These are phyloP conservation scores for Ammodytes dubius DNA, from an alignment of 2,113 vertebrate genomes.

Conservation along the genomic window DNA sequence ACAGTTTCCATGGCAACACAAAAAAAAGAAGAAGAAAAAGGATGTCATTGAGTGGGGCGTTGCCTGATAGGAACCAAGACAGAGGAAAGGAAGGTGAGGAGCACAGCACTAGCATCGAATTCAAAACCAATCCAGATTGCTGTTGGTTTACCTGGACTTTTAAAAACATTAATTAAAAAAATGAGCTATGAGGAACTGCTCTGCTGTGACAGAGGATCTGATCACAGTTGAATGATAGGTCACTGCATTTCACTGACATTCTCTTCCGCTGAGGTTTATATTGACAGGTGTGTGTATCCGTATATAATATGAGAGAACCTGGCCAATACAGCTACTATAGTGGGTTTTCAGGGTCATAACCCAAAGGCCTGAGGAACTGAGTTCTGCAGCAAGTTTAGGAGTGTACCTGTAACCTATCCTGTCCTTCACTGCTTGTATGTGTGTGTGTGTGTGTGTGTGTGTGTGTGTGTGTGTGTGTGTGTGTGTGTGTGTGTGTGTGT, in stretches of 20 bases:
- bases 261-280: constrained; percentile 4
- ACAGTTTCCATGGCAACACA: constrained; percentile 82
- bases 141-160: constrained; percentile 23
- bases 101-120: background rate
- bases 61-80: constrained; percentile 47
- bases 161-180: constrained; percentile 40
- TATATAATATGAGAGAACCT: background rate
- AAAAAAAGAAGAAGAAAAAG: constrained; percentile 26
- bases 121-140: constrained; percentile 6
- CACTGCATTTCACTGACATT: constrained; percentile 29
- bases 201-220: constrained; percentile 34
- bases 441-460: background rate
- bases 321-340: background rate
- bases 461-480: constrained; percentile 6
- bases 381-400: constrained; percentile 39
- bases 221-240: constrained; percentile 37
- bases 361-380: constrained; percentile 26
- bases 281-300: constrained; percentile 1
- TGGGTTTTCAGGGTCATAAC: constrained; percentile 48
- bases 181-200: constrained; percentile 18
- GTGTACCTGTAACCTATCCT: constrained; percentile 47
- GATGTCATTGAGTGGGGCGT: constrained; percentile 46
- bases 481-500: constrained; percentile 9
- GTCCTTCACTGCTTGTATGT: constrained; percentile 2
- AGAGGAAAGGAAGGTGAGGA: constrained; percentile 14